phyloP scores from a whole-genome alignment of 2,113 vertebrate species.

The Capreolus pygargus region DNA sequence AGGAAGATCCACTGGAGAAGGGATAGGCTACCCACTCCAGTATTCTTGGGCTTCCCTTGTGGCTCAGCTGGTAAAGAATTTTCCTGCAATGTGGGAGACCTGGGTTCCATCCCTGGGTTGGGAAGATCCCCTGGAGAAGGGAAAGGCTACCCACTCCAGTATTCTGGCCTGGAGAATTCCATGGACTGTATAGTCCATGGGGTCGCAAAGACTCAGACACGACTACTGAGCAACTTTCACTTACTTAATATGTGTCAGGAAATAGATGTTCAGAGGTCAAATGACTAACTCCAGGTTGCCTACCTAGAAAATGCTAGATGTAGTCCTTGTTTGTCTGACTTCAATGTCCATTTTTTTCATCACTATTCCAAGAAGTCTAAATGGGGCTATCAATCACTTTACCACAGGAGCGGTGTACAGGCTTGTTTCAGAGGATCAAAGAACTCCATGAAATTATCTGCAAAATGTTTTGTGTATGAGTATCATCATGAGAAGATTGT shows the following conservation, averaged over 20 bases:
- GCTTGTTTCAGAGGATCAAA: background rate
- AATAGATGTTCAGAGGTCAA: background rate
- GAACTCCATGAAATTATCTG: constrained; percentile 11
- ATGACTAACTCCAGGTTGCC: background rate
- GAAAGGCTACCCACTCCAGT: background rate
- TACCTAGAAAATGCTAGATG: background rate
- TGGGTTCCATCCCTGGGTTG: background rate
- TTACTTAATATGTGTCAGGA: background rate
- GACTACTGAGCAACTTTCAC: background rate
- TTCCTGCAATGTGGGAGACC: background rate
- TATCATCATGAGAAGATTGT: background rate
- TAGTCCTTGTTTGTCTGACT: background rate
- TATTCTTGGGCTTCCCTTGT: background rate
- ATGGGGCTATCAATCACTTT: background rate
- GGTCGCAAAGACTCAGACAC: background rate
- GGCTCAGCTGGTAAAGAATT: background rate
- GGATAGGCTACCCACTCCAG: background rate
- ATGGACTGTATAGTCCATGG: background rate
- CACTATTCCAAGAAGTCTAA: background rate
- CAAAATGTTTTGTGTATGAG: background rate
- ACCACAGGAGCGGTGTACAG: background rate
- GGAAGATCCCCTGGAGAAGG: background rate
- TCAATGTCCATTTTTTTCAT: background rate
- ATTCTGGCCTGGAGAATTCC: background rate
- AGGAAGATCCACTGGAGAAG: background rate